Conservation (phyloP, 2,113 vertebrate species). For the Arizona elegans region DNA sequence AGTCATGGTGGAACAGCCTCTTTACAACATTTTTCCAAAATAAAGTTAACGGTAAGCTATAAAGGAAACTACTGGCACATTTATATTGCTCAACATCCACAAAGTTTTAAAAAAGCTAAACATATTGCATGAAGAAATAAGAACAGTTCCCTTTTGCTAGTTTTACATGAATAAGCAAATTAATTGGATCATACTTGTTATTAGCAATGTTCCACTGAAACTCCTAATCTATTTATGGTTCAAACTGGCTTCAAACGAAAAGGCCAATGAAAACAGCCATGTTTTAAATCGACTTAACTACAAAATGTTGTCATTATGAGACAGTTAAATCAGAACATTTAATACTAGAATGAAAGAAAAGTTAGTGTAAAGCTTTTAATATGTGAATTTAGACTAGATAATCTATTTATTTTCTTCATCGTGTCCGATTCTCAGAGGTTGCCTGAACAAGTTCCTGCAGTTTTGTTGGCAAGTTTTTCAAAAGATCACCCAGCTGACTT, state of each 20-base stretch:
- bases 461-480: neutral
- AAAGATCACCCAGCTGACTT: neutral
- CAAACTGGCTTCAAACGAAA: neutral
- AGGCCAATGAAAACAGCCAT: neutral
- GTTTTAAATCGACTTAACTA: neutral
- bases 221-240: neutral
- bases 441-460: neutral
- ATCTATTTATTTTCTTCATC: neutral
- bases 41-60: constrained; percentile 24
- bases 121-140: neutral
- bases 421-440: neutral
- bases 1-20: neutral
- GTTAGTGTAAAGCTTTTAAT: neutral
- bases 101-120: constrained; percentile 17
- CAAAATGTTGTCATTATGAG: too few relatives aligned
- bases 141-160: neutral
- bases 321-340: neutral
- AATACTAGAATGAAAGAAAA: neutral
- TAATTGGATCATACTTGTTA: neutral
- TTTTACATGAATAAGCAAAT: constrained; percentile 8
- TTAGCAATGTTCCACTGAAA: neutral
- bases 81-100: neutral
- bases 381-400: neutral
- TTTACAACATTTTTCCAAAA: constrained; percentile 5
- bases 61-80: constrained; percentile 15